phyloP scores from a whole-genome alignment of 2,797 vertebrate genomes.

The Knipowitschia caucasica region DNA sequence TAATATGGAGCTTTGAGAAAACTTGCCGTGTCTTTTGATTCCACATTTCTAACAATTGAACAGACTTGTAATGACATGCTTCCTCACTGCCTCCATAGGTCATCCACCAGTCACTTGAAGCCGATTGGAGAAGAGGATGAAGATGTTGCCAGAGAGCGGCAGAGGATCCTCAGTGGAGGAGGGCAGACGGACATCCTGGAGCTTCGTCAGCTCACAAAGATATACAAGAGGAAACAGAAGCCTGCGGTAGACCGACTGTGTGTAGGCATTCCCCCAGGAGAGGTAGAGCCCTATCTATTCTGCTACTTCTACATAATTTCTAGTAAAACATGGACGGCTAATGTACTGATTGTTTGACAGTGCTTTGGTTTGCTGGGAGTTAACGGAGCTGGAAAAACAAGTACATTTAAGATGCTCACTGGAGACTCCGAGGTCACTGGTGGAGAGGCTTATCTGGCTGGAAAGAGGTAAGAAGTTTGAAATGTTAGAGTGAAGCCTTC shows the following conservation, averaged over 20 bases:
- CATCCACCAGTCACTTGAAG: constrained; percentile 83
- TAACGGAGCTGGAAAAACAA: constrained; percentile 96
- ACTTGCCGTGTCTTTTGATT: too few species aligned
- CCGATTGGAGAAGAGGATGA: constrained; percentile 93
- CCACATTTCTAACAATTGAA: too few species aligned
- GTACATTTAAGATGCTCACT: constrained; percentile 97
- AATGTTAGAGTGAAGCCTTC: not conserved
- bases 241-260: constrained; percentile 95
- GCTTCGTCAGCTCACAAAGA: constrained; percentile 91
- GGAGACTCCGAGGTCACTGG: constrained; percentile 83
- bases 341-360: constrained; percentile 58
- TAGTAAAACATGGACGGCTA: not conserved
- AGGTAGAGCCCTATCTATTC: constrained; percentile 72
- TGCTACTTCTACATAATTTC: not conserved
- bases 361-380: constrained; percentile 96
- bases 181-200: constrained; percentile 92
- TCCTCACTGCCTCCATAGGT: constrained; percentile 68
- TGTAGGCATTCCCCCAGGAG: constrained; percentile 93
- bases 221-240: constrained; percentile 94
- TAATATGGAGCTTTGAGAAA: not conserved
- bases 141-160: constrained; percentile 92
- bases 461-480: constrained; percentile 81
- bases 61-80: constrained; percentile 8
- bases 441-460: constrained; percentile 91
- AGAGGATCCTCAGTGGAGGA: constrained; percentile 89